Evolutionary conservation across 2,113 vertebrate genomes (phyloP), one percentile per base, ranked within the genome.

Genomic region (Stigmatopora argus): DNA sequence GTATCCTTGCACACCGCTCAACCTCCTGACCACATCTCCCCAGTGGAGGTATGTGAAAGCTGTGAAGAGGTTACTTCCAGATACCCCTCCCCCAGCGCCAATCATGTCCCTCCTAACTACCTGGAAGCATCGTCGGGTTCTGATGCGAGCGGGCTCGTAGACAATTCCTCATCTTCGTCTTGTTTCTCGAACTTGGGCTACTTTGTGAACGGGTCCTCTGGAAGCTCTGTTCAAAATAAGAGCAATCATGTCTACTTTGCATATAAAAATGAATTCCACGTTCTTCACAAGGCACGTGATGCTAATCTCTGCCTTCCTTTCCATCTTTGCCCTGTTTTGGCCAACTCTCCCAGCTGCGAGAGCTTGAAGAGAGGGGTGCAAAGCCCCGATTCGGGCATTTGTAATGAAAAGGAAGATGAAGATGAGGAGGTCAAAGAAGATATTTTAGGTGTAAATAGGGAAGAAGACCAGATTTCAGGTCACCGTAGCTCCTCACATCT

Each of bases 101-200:
- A 38, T 57, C 64, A 11, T 0, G 60, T 69, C 51, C 65, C 23
- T 23, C 46, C 26, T 1, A 19, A 2, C 26, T 19, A 34, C 66
- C 7, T 26, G 13, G 5, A 14, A 61, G 19, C 34, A 13, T 58
- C 19, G 1, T 44, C 23, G 1, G 21, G 21, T 55, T 74, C 69
- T 0, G 67, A 63, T 35, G 48, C 66, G 35, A 77, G 73, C 17
- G 46, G 72, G 11, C 18, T 74, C 0, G 7, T 7, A 0, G 63
- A 62, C 34, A 47, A 64, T 17, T 83, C 69, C n/a, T 72, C 78
- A 4, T 76, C 83, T 15, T 82, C 82, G 0, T 89, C 88, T 3
- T 61, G 52, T 64, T 90, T 86, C 78, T 90, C 83, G 5, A 91
- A 90, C 87, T 73, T 87, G 79, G 88, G 88, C 26, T 91, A 92